These are phyloP conservation scores for Pygmarrhopalites habei DNA, from an alignment of 1,140 invertebrate genomes.

Conservation along the genomic window DNA sequence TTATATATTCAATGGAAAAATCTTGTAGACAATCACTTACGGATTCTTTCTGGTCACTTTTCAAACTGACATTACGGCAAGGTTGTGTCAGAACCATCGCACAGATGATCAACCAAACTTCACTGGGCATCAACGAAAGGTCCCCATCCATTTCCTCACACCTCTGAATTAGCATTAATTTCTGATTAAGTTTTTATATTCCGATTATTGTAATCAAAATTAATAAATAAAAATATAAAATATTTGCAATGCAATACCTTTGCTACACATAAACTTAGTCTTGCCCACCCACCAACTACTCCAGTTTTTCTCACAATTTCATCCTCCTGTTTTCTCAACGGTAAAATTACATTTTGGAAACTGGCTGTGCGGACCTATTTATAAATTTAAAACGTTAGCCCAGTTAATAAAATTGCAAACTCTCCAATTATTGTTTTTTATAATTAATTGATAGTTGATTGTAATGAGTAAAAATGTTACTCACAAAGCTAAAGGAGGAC, in stretches of 20 bases:
- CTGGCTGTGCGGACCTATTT: neutral
- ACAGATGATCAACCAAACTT: constrained; percentile 37
- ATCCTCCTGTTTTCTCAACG: constrained; percentile 7
- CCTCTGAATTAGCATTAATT: constrained; percentile 29
- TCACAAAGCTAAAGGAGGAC: neutral
- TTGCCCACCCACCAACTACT: constrained; percentile 29
- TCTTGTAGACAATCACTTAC: too few relatives aligned
- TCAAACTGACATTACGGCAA: constrained; percentile 34
- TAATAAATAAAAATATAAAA: too few relatives aligned
- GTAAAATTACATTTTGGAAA: constrained; percentile 12
- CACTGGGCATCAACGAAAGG: constrained; percentile 20
- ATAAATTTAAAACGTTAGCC: too few relatives aligned
- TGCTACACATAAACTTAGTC: constrained; percentile 27
- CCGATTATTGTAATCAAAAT: too few relatives aligned
- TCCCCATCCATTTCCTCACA: constrained; percentile 27
- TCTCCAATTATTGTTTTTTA: too few relatives aligned
- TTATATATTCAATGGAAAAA: too few relatives aligned
- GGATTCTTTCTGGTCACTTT: constrained; percentile 17
- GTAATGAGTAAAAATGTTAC: too few relatives aligned
- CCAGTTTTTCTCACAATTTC: constrained; percentile 41
- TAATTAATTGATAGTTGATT: too few relatives aligned
- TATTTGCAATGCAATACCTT: too few relatives aligned
- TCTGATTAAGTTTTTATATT: too few relatives aligned
- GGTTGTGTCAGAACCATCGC: constrained; percentile 34
- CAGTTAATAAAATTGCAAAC: too few relatives aligned